Conservation (phyloP, 2,888 invertebrate genomes). For the Clunio marinus region DNA sequence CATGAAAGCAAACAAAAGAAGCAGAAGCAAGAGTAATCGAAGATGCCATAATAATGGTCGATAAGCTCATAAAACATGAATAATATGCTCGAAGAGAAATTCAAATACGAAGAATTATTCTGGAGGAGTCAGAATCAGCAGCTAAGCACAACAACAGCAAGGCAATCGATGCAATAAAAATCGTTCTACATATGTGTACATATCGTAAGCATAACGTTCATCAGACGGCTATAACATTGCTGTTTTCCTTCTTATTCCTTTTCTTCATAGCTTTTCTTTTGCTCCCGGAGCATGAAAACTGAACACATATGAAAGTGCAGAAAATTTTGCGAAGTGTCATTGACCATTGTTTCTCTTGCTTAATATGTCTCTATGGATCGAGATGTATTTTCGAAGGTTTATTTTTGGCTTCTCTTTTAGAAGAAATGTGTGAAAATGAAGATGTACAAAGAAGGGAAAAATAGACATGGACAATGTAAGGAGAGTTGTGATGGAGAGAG, state of each 20-base stretch:
- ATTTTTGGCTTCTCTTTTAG: constrained; percentile 28
- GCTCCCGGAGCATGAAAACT: constrained; percentile 6
- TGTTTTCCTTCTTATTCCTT: no score
- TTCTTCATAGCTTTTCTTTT: no score
- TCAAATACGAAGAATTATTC: constrained; percentile 33
- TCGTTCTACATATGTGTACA: constrained; percentile 29
- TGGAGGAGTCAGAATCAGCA: constrained; percentile 2
- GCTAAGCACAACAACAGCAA: constrained; percentile 4
- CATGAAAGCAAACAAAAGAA: constrained; percentile 21
- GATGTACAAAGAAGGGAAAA: constrained; percentile 16
- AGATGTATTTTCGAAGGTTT: constrained; percentile 15
- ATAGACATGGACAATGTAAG: neutral
- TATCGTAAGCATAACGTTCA: constrained; percentile 23
- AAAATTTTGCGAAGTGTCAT: constrained; percentile 32
- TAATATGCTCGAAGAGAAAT: constrained; percentile 35
- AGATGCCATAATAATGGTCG: constrained; percentile 39
- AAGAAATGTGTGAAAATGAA: constrained; percentile 37
- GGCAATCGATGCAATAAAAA: constrained; percentile 37
- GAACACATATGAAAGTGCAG: constrained; percentile 10
- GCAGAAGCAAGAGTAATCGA: constrained; percentile 37
- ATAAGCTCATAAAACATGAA: constrained; percentile 39
- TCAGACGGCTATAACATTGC: constrained; percentile 36
- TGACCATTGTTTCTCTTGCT: constrained; percentile 36
- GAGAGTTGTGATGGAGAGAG: neutral
- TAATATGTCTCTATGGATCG: constrained; percentile 22